phyloP scores from a whole-genome alignment of 1,140 invertebrate genomes.

The Drosophila tani region DNA sequence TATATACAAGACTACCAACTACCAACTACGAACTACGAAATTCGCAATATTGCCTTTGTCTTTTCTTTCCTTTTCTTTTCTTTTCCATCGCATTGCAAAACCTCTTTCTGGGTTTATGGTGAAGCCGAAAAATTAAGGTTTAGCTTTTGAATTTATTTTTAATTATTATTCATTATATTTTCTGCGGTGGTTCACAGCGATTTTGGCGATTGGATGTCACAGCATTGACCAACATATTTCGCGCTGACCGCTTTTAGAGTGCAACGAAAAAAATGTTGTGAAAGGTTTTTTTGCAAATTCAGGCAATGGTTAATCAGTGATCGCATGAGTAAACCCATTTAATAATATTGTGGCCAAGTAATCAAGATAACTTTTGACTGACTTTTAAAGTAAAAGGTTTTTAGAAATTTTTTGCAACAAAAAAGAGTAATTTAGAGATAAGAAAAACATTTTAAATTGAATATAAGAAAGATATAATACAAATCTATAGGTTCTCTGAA shows the following conservation, averaged over 20 bases:
- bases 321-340: slow-evolving; percentile 8
- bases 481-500: no score
- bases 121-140: slow-evolving; percentile 49
- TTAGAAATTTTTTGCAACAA: no score
- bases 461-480: neutral
- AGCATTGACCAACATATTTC: slow-evolving; percentile 53
- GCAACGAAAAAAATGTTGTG: slow-evolving; percentile 39
- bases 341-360: neutral
- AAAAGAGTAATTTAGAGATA: no score
- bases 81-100: slow-evolving; percentile 54
- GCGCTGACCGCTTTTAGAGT: slow-evolving; percentile 11
- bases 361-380: neutral
- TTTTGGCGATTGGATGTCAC: slow-evolving; percentile 19
- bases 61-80: slow-evolving; percentile 57
- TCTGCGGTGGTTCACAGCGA: slow-evolving; percentile 19
- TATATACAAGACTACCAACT: no score
- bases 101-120: slow-evolving; percentile 36
- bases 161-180: slow-evolving; percentile 71
- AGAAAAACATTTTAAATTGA: no score
- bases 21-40: slow-evolving; percentile 20
- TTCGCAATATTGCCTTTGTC: slow-evolving; percentile 63
- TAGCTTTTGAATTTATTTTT: slow-evolving; percentile 51
- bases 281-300: slow-evolving; percentile 25
- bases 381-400: neutral
- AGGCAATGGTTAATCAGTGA: slow-evolving; percentile 7